Percentiles rank a stretch among this genome's conserved stretches.
These are phyloP conservation scores for Zaprionus ghesquierei DNA, from an alignment of 1,140 invertebrate genomes.

Conservation along the genomic window DNA sequence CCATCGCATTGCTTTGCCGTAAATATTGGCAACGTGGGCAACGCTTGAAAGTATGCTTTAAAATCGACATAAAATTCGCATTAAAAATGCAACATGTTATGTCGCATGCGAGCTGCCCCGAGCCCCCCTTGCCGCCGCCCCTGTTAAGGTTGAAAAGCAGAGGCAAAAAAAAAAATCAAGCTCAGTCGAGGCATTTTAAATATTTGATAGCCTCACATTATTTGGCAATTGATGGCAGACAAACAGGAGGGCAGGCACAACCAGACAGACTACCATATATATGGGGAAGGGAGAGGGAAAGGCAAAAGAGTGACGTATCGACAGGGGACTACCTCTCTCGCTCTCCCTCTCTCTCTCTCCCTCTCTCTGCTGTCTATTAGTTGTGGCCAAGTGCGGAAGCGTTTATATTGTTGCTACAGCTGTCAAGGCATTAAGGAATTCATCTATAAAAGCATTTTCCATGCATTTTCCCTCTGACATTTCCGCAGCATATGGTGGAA, in stretches of 20 bases:
- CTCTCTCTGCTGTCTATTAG: slow-evolving; percentile 52
- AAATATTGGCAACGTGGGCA: slow-evolving; percentile 25
- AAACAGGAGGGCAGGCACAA: background rate
- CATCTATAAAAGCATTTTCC: slow-evolving; percentile 63
- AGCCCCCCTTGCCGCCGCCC: no score
- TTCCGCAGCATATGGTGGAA: slow-evolving; percentile 62
- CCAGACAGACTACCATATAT: background rate
- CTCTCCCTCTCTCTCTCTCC: no score
- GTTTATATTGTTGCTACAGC: slow-evolving; percentile 52
- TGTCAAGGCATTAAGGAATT: slow-evolving; percentile 59
- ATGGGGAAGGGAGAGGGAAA: background rate
- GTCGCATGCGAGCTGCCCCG: slow-evolving; percentile 52
- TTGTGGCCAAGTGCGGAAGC: slow-evolving; percentile 47
- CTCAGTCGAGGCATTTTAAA: slow-evolving; percentile 65
- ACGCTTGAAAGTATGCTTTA: slow-evolving; percentile 67
- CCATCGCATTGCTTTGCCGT: slow-evolving; percentile 7
- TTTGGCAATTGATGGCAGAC: slow-evolving; percentile 63
- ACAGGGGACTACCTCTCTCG: background rate
- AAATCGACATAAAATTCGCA: slow-evolving; percentile 61
- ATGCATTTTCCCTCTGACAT: slow-evolving; percentile 71
- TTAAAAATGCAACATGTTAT: slow-evolving; percentile 76
- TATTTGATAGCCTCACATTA: slow-evolving; percentile 70
- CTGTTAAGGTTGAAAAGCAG: background rate
- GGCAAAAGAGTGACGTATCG: background rate
- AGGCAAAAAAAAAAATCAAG: slow-evolving; percentile 3